phyloP scores from a whole-genome alignment of 30 jellyfish, hydroid and myxozoan genomes.

The Hydra vulgaris region DNA sequence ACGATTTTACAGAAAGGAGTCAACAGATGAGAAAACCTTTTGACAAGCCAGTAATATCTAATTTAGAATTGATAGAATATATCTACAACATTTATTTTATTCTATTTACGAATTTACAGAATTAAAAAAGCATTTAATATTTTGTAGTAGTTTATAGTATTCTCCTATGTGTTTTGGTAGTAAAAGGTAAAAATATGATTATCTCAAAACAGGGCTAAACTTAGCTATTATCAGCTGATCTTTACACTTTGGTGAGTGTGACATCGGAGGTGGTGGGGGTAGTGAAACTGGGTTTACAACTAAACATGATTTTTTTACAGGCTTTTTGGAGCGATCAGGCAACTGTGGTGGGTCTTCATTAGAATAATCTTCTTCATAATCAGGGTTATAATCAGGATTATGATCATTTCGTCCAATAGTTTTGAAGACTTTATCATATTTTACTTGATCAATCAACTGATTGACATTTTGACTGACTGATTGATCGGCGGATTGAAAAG shows the following conservation, averaged over 20 bases:
- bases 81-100: too few species aligned
- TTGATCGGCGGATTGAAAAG: neutral
- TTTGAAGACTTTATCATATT: neutral
- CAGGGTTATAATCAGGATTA: neutral
- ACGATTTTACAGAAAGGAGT: too few species aligned
- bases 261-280: neutral
- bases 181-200: too few species aligned
- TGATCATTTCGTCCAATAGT: neutral
- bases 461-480: too few species aligned
- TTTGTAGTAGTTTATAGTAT: too few species aligned
- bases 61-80: too few species aligned
- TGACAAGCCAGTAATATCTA: too few species aligned
- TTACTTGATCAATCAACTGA: too few species aligned
- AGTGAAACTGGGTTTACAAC: neutral
- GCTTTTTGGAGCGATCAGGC: constrained; percentile 10
- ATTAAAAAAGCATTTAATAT: too few species aligned
- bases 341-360: neutral
- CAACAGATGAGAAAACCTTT: too few species aligned
- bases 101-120: too few species aligned
- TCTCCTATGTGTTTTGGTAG: too few species aligned
- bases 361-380: neutral
- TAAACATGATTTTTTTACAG: neutral
- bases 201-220: neutral
- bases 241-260: neutral
- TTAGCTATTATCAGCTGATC: neutral